Evolutionary conservation across 2,888 invertebrate genomes (phyloP), one percentile per base, ranked within the genome.

Genomic region (Agrochola circellaris): DNA sequence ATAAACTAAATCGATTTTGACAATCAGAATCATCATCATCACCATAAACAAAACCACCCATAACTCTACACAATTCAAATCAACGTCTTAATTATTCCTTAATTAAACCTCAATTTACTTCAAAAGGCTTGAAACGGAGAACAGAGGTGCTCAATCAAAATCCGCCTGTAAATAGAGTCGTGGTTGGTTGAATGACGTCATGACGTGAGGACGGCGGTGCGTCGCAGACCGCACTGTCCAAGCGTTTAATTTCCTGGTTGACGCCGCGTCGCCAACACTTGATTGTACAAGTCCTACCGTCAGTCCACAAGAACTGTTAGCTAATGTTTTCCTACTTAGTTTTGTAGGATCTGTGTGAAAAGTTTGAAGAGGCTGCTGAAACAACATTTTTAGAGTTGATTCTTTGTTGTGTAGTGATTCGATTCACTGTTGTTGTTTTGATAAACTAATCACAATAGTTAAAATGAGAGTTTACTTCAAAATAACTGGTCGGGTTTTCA

Each of bases 161-260:
- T 92, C 91, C 90, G 90, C 88, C 88, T 86, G 90, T 90, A 90
- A 92, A 92, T 91, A 90, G 91, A 90, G 85, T 85, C 90, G 90
- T 88, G 86, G 85, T 77, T 73, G 79, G 81, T 82, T 93, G 95
- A 94, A 92, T 95, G 94, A 94, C 95, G 91, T 90, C 93, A 92
- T 95, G 94, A 94, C 95, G 91, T 90, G 93, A 91, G 90, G 92
- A 91, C 90, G 91, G 84, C 86, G 83, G 65, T 81, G 85, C 86
- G 85, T 89, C 89, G 87, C 89, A 88, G 89, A 87, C 90, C 82
- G 89, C 89, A 86, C 89, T 91, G 92, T 92, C 92, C 93, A 90
- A 88, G 91, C 92, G 93, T 94, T 96, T 95, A 96, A 96, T 96
- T 96, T 96, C 96, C 96, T 95, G 81, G 95, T 90, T 89, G 94